phyloP scores from a whole-genome alignment of 2,888 invertebrate genomes.

The Tortrix viridana region DNA sequence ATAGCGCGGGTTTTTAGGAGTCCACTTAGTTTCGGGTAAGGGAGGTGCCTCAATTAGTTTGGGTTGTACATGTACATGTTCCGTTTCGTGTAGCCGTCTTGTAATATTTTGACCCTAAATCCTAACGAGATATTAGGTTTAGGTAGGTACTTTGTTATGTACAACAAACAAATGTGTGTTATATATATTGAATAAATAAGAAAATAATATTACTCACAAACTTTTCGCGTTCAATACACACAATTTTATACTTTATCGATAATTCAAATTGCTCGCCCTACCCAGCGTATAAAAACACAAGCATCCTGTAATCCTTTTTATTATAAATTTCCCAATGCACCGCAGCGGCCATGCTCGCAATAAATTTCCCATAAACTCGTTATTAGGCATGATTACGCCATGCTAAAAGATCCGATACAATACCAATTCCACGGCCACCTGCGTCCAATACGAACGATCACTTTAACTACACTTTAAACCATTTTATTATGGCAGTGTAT shows the following conservation, averaged over 20 bases:
- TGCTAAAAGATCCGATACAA: conserved; percentile 29
- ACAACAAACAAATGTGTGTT: too few species aligned
- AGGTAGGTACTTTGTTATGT: too few species aligned
- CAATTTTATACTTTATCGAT: too few species aligned
- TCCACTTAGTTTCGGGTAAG: conserved; percentile 12
- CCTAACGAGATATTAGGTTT: too few species aligned
- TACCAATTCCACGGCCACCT: conserved; percentile 24
- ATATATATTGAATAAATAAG: too few species aligned
- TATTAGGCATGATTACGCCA: conserved; percentile 33
- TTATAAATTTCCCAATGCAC: conserved; percentile 20
- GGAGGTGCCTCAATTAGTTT: too few species aligned
- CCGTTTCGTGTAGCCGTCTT: too few species aligned
- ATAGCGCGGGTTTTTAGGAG: conserved; percentile 31
- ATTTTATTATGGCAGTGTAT: conserved; percentile 11
- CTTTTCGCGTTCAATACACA: too few species aligned
- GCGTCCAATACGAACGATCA: conserved; percentile 18
- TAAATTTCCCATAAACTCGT: conserved; percentile 37
- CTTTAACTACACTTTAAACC: conserved; percentile 9
- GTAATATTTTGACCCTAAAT: too few species aligned
- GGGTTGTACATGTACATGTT: not conserved
- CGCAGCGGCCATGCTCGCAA: conserved; percentile 27
- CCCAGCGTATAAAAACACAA: conserved; percentile 2
- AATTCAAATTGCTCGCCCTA: not conserved
- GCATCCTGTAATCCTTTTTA: conserved; percentile 17
- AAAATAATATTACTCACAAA: too few species aligned